These are phyloP conservation scores for Chloroceryle inda DNA, from an alignment of 2,797 vertebrate genomes.

Conservation along the genomic window DNA sequence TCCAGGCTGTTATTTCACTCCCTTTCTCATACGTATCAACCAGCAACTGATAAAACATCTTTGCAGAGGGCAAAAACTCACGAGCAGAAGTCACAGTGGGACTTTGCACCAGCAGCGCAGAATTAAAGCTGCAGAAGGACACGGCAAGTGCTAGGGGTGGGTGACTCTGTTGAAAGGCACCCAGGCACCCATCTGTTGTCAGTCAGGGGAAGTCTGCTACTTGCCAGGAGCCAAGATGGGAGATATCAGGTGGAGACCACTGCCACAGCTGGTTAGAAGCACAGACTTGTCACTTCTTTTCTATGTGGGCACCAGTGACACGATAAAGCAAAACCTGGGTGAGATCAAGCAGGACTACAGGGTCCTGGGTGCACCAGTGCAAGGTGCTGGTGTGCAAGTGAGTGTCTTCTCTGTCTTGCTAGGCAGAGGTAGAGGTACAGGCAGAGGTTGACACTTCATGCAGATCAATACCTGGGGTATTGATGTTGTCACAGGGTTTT, in stretches of 20 bases:
- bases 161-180: too few relatives aligned
- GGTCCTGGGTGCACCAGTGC: too few relatives aligned
- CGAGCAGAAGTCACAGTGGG: too few relatives aligned
- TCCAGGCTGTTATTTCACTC: background rate
- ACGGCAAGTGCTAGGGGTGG: too few relatives aligned
- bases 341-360: background rate
- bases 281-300: background rate
- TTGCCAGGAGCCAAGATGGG: background rate
- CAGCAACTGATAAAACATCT: too few relatives aligned
- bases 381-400: background rate
- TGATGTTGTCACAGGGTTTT: background rate
- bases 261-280: background rate
- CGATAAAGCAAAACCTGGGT: background rate
- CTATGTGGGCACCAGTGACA: background rate
- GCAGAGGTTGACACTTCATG: accelerated
- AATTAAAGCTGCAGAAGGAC: too few relatives aligned
- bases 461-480: background rate
- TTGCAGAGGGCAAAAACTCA: too few relatives aligned
- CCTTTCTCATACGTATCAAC: too few relatives aligned
- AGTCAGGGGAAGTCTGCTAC: background rate
- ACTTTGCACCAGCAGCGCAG: too few relatives aligned
- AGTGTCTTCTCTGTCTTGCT: background rate
- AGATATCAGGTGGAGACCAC: background rate
- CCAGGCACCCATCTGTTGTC: too few relatives aligned
- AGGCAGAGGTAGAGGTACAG: background rate